Conservation (phyloP, 2,797 vertebrate species). For the Calcarius lapponicus region DNA sequence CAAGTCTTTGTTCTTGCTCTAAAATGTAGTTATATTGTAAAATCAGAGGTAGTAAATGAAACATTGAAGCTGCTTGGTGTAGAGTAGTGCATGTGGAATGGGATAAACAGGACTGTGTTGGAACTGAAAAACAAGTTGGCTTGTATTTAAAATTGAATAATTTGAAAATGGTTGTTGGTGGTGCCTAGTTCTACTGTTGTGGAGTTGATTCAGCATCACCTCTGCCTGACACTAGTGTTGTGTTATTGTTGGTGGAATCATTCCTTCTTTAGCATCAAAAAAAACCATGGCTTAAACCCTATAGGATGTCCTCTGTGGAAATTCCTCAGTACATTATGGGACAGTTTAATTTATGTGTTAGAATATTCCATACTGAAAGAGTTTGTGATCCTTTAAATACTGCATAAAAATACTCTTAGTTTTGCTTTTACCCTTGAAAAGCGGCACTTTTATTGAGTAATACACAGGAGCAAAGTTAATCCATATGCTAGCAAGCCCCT, state of each 20-base stretch:
- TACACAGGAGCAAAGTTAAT: background rate
- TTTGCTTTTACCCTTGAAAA: background rate
- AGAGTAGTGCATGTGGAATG: background rate
- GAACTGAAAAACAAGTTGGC: background rate
- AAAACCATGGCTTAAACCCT: background rate
- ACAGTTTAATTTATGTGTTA: constrained; percentile 43
- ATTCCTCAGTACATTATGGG: constrained; percentile 28
- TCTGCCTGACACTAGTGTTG: background rate
- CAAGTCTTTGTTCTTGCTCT: background rate
- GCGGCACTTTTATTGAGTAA: background rate
- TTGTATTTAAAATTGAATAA: background rate
- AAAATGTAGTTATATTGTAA: background rate
- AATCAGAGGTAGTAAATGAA: background rate
- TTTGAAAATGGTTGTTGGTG: background rate
- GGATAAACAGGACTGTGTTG: background rate
- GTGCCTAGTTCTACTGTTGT: background rate
- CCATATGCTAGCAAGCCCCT: background rate
- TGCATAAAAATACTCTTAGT: background rate
- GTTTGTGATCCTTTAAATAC: background rate
- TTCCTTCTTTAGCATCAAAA: background rate
- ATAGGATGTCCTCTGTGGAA: constrained; percentile 30
- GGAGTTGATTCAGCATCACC: background rate
- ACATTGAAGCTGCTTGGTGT: background rate
- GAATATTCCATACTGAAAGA: constrained; percentile 42
- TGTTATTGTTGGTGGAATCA: background rate